Base-by-base conservation (phyloP, 1,140 invertebrate species). In the Penaeus indicus region DNA sequence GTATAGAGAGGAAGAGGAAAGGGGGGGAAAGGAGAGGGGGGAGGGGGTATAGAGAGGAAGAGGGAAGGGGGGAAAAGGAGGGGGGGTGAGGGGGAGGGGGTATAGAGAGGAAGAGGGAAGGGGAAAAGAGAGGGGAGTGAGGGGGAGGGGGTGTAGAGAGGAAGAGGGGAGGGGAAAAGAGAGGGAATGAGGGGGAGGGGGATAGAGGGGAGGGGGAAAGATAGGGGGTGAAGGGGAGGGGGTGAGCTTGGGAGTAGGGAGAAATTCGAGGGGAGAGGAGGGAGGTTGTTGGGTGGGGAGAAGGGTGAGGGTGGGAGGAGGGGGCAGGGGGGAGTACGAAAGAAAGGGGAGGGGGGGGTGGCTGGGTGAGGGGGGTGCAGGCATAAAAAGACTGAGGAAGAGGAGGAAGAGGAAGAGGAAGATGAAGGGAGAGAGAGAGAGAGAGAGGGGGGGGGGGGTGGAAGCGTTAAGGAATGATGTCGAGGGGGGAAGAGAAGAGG, bases 281-380 rank as follows among this genome's bases (percentile, higher is more conserved):
- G 64, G 64, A 84, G 42, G 64, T 84, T 64, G 64, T 22, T 19
- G 22, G 25, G 16, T 13, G 83, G 69, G 75, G 75, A 84, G 32
- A 84, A 72, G 72, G 75, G 75, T 69, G 75, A 47, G 32, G 60
- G 61, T 25, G 38, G 72, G 7, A 18, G 25, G 72, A 75, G 1
- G 32, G 67, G 10, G 67, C 4, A 25, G n/a, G 32, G 13, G 32
- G 11, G n/a, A 69, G 32, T 69, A 22, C 32, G 32, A 21, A 69
- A 2, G 32, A 69, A 69, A 69, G 11, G 67, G 32, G 67, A 69
- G 32, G 32, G 32, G 32, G 32, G 32, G 32, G 32, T 32, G 0
- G 32, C 32, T 32, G 32, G 47, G 47, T 3, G 47, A 10, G 32
- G 32, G 32, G 32, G 32, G 32, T 32, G 0, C 32, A 1, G 32